A percentile compares a stretch with the other conserved stretches of the same genome.
phyloP scores from a whole-genome alignment of 1,140 invertebrate species.

The Zaprionus gabonicus region DNA sequence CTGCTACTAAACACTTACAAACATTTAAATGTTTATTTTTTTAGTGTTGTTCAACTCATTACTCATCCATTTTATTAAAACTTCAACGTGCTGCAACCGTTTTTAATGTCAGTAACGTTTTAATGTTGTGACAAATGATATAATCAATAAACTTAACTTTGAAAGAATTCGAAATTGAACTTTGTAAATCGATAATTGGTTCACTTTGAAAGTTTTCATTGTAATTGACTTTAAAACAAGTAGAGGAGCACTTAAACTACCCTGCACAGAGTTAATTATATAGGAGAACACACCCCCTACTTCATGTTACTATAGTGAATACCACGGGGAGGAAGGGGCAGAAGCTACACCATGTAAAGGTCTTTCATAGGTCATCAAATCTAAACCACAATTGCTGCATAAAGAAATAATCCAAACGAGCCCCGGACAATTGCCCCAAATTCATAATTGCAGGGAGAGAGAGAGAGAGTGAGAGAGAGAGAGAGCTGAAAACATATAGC shows the following conservation, averaged over 20 bases:
- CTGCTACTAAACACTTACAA: too few relatives aligned
- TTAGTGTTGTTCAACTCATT: too few relatives aligned
- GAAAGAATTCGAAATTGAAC: too few relatives aligned
- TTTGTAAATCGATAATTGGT: too few relatives aligned
- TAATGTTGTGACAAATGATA: too few relatives aligned
- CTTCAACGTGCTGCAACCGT: too few relatives aligned
- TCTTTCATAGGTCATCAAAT: constrained; percentile 40
- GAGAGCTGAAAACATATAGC: background rate
- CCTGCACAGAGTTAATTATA: background rate
- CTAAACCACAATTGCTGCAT: constrained; percentile 37
- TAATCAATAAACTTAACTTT: too few relatives aligned
- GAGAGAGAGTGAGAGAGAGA: background rate
- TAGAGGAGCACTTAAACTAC: background rate
- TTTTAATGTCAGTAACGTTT: too few relatives aligned
- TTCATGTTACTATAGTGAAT: background rate
- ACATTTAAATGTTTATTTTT: too few relatives aligned
- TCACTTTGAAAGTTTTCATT: background rate
- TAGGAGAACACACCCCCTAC: background rate
- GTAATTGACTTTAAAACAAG: background rate
- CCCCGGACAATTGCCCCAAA: constrained; percentile 71
- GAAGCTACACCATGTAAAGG: background rate
- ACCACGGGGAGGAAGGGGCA: background rate
- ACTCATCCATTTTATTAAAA: too few relatives aligned
- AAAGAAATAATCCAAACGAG: constrained; percentile 48
- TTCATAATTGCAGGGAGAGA: constrained; percentile 66